Percentiles rank a stretch among this genome's conserved stretches.
These are phyloP conservation scores for Trissolcus basalis DNA, from an alignment of 1,140 invertebrate species.

Conservation along the genomic window DNA sequence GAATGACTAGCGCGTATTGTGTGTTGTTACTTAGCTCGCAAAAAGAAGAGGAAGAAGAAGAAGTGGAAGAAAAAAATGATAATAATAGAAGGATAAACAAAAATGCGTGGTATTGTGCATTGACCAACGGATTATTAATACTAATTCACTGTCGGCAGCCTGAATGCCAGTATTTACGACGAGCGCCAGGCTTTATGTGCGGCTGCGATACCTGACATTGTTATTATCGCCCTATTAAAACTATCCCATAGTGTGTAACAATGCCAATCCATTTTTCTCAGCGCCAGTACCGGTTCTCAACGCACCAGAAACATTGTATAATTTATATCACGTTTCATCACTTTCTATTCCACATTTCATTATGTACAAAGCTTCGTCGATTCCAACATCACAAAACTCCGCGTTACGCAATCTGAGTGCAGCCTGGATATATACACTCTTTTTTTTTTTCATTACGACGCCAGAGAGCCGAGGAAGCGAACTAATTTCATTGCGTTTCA, in stretches of 20 bases:
- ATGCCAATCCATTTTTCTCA: constrained; percentile 48
- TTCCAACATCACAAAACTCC: constrained; percentile 48
- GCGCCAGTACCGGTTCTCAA: constrained; percentile 48
- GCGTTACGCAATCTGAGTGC: constrained; percentile 30
- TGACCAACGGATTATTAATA: constrained; percentile 51
- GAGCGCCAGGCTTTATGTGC: constrained; percentile 24
- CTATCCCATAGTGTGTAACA: constrained; percentile 46
- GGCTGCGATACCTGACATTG: constrained; percentile 45
- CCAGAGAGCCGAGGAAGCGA: constrained; percentile 16
- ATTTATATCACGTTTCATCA: constrained; percentile 55
- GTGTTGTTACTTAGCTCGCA: constrained; percentile 10
- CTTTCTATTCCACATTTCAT: constrained; percentile 56
- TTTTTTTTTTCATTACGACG: constrained; percentile 25
- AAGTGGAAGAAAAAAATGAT: too few relatives aligned
- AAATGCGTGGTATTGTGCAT: constrained; percentile 26
- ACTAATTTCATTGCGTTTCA: constrained; percentile 25
- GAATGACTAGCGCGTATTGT: constrained; percentile 27
- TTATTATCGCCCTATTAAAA: constrained; percentile 56
- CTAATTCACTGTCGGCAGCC: constrained; percentile 31
- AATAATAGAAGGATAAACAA: not conserved
- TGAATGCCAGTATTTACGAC: constrained; percentile 36
- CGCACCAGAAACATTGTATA: constrained; percentile 50
- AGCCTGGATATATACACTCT: constrained; percentile 26
- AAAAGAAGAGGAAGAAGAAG: constrained; percentile 1
- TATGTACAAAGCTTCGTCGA: constrained; percentile 55